phyloP scores from a whole-genome alignment of 2,797 vertebrate genomes.

The Pseudomugil gertrudae region DNA sequence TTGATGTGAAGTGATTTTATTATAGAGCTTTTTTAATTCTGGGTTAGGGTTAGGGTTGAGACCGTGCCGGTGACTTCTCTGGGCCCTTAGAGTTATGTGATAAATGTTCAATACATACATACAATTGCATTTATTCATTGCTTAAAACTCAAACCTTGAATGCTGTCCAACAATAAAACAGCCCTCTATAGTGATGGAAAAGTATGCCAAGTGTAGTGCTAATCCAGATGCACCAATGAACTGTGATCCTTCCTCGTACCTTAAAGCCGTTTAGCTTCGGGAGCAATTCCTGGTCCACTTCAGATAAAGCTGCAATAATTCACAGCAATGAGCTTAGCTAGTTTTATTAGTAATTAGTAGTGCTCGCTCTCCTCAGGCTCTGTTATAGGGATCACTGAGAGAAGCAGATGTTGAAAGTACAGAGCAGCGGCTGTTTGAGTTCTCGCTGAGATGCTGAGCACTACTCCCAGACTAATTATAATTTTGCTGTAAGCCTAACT shows the following conservation, averaged over 20 bases:
- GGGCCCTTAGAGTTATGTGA: neutral
- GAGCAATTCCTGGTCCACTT: constrained; percentile 83
- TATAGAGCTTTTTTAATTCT: neutral
- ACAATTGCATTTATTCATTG: neutral
- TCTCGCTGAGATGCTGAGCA: constrained; percentile 73
- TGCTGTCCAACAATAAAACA: constrained; percentile 43
- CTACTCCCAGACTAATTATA: constrained; percentile 83
- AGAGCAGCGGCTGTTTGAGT: constrained; percentile 84
- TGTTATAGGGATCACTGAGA: constrained; percentile 81
- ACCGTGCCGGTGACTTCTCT: neutral
- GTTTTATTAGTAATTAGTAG: constrained; percentile 93
- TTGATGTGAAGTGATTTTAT: neutral
- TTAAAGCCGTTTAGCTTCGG: constrained; percentile 77
- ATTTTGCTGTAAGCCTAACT: constrained; percentile 82
- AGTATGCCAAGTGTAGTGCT: constrained; percentile 36
- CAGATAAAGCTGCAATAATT: constrained; percentile 92
- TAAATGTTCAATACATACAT: neutral
- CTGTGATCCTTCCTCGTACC: constrained; percentile 70
- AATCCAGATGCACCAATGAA: constrained; percentile 60
- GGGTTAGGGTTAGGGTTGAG: neutral
- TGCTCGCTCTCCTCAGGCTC: constrained; percentile 80
- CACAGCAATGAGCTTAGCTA: constrained; percentile 90
- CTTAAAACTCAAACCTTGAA: constrained; percentile 29
- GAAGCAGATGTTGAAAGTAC: constrained; percentile 87
- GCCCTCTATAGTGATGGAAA: constrained; percentile 10